Base-by-base conservation (phyloP, 2,888 invertebrate species). In the Ypsolopha scabrella region DNA sequence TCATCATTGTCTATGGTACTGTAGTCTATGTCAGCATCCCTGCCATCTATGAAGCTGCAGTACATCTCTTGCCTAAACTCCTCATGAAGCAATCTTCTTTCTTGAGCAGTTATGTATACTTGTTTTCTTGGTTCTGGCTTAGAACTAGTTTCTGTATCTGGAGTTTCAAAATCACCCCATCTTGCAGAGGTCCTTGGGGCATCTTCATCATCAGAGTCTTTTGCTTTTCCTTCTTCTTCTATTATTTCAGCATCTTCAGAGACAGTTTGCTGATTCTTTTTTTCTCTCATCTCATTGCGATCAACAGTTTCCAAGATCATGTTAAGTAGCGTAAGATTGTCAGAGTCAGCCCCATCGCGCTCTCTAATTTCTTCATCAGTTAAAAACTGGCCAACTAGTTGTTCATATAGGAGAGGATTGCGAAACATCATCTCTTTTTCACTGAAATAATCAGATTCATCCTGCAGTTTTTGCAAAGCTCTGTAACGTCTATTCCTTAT, bases 361-460 rank as follows among this genome's bases (percentile, higher is more conserved):
- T 87, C 85, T 56, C 88, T 86, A 54, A 91, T 90, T 70, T 97
- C 95, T 36, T 92, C 90, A 53, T 92, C 91, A 2, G 93, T 91
- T 58, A 97, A 75, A 73, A 93, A 96, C 64, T 93, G 93, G 0
- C 97, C 98, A 44, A 98, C 88, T 59, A 98, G 82, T 64, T 97
- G 94, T 57, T 98, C 95, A 78, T 95, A 98, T 0, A 98, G 77
- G 51, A 94, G 85, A 0, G 98, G 98, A 73, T 96, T 95, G 54
- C 98, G 83, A 59, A 91, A 92, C 90, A 96, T 95, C 98, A 98
- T 98, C 86, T 96, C 94, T 54, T 90, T 91, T 72, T 98, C 97
- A 69, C 93, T 93, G 66, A 98, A 98, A 75, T 97, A 98, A 59
- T 90, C 88, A 9, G 90, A 89, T 57, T 91, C 89, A 50, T 88